Conservation (phyloP, 2,113 vertebrate genomes). For the Nothoprocta perdicaria region DNA sequence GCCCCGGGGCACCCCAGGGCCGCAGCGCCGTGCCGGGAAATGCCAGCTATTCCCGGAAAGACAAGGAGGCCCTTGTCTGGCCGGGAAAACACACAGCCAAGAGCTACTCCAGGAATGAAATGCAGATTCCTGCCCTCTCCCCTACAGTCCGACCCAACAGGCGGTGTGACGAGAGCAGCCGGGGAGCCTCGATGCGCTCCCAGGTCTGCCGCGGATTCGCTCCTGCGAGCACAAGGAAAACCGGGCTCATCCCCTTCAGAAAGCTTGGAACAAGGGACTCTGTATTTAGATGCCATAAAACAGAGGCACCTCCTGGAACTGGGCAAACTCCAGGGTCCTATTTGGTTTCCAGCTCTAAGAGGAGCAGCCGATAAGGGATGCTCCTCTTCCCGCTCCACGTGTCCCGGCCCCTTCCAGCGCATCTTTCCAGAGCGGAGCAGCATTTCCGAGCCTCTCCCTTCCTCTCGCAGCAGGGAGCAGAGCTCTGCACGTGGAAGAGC, state of each 20-base stretch:
- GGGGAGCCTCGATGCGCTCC: fast-evolving
- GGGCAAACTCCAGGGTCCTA: not conserved
- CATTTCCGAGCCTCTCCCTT: not conserved
- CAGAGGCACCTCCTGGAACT: not conserved
- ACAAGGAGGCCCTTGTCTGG: not conserved
- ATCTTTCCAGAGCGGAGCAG: not conserved
- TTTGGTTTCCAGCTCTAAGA: not conserved
- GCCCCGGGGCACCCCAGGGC: too few relatives aligned
- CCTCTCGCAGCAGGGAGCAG: not conserved
- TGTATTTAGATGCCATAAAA: not conserved
- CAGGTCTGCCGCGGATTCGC: not conserved
- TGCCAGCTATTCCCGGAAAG: not conserved
- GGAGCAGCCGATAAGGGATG: not conserved
- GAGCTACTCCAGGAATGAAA: not conserved
- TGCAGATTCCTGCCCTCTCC: not conserved
- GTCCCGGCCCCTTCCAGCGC: not conserved
- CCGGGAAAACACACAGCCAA: not conserved
- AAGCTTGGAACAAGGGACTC: not conserved
- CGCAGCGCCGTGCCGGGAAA: not conserved
- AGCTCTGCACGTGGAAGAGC: conserved; percentile 5
- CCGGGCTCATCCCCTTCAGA: fast-evolving
- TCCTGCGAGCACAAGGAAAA: too few relatives aligned
- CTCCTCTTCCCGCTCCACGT: not conserved
- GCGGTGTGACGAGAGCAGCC: not conserved
- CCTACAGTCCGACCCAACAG: fast-evolving